These are phyloP conservation scores for Apeltes quadracus DNA, from an alignment of 2,113 vertebrate species.

Conservation along the genomic window DNA sequence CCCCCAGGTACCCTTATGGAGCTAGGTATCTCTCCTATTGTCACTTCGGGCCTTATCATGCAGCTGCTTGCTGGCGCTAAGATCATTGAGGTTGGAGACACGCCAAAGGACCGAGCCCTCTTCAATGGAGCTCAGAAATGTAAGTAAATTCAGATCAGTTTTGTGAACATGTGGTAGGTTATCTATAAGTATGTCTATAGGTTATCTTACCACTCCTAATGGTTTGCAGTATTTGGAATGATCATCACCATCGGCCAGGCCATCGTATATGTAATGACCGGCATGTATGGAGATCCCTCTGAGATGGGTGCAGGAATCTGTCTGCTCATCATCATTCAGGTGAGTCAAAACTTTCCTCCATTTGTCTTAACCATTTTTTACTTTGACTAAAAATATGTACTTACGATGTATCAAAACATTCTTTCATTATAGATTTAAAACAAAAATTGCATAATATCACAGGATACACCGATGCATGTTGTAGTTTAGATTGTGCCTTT, in stretches of 20 bases:
- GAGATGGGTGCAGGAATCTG: conserved; percentile 99
- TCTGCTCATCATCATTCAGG: conserved; percentile 99
- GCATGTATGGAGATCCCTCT: conserved; percentile 98
- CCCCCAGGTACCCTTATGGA: conserved; percentile 95
- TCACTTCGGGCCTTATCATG: conserved; percentile 98
- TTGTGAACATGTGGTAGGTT: neutral
- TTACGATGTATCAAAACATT: neutral
- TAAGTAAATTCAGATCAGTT: conserved; percentile 60
- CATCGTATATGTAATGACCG: conserved; percentile 99
- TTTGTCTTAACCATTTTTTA: neutral
- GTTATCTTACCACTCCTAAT: neutral
- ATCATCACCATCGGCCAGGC: conserved; percentile 99
- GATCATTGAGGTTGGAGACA: conserved; percentile 98
- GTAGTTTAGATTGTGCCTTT: neutral
- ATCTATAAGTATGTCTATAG: no score
- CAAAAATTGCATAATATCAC: neutral
- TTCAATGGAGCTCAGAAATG: conserved; percentile 99
- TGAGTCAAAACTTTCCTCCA: conserved; percentile 17
- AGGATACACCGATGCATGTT: neutral
- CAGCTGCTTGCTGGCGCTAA: conserved; percentile 97
- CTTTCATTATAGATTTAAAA: neutral
- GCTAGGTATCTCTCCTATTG: conserved; percentile 97
- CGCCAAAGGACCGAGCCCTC: conserved; percentile 96
- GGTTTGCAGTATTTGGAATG: conserved; percentile 93
- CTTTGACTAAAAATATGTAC: neutral